These are phyloP conservation scores for Pseudolycoriella hygida DNA, from an alignment of 2,888 invertebrate species.

Conservation along the genomic window DNA sequence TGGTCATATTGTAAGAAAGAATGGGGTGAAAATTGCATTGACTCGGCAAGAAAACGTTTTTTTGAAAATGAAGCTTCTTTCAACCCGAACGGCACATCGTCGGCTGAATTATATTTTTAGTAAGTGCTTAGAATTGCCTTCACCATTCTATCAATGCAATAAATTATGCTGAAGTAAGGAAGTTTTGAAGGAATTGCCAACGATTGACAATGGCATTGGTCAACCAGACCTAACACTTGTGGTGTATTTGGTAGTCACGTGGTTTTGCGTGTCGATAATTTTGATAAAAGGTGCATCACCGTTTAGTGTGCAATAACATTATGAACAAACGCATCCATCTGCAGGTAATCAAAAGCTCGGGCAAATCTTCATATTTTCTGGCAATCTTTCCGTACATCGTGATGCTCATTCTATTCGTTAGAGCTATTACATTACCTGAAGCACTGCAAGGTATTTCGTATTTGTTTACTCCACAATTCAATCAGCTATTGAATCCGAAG, in stretches of 20 bases:
- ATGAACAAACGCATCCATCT: too few species aligned
- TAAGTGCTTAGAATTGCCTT: not conserved
- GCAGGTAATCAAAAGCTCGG: conserved; percentile 40
- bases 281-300: conserved; percentile 33
- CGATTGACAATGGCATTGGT: conserved; percentile 36
- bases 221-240: conserved; percentile 34
- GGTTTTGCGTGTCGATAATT: conserved; percentile 33
- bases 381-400: conserved; percentile 55
- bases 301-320: too few species aligned
- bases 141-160: too few species aligned
- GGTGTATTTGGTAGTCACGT: conserved; percentile 33
- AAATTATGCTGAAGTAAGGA: conserved; percentile 26
- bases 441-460: conserved; percentile 41
- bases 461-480: conserved; percentile 47
- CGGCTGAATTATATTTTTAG: conserved; percentile 6
- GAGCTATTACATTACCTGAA: conserved; percentile 40
- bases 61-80: conserved; percentile 1
- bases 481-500: conserved; percentile 38
- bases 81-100: conserved; percentile 7
- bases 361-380: conserved; percentile 55
- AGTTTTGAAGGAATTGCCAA: conserved; percentile 31
- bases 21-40: conserved; percentile 35
- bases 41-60: conserved; percentile 16
- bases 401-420: conserved; percentile 40
- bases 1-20: conserved; percentile 39